A percentile compares a stretch with the other conserved stretches of the same genome.
Evolutionary conservation across 1,140 invertebrate genomes (phyloP).

Genomic region (Probaryconus sp.): DNA sequence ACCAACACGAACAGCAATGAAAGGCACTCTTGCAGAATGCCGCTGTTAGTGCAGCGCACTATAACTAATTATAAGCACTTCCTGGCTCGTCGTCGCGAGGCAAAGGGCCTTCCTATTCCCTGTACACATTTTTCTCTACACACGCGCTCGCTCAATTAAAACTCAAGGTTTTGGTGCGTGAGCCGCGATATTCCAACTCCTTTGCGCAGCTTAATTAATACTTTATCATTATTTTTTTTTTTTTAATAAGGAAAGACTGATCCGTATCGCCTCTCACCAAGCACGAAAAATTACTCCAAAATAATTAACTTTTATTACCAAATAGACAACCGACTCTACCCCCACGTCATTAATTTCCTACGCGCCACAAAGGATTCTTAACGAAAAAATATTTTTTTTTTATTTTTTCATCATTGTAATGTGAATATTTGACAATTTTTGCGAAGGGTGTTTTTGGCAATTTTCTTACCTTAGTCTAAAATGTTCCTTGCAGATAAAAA

Average conservation of each 20-base stretch:
- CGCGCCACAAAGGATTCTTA: too few species aligned
- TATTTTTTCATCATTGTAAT: not conserved
- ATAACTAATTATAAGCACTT: slow-evolving; percentile 76
- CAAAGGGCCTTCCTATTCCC: slow-evolving; percentile 59
- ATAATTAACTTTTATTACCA: slow-evolving; percentile 33
- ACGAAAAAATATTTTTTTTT: slow-evolving; percentile 3
- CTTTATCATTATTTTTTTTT: slow-evolving; percentile 50
- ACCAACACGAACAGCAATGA: slow-evolving; percentile 61
- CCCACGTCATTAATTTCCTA: slow-evolving; percentile 13
- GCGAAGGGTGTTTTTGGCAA: too few species aligned
- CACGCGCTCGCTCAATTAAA: slow-evolving; percentile 58
- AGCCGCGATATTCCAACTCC: slow-evolving; percentile 50
- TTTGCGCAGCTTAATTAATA: slow-evolving; percentile 58
- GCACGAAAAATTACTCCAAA: slow-evolving; percentile 43
- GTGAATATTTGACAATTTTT: too few species aligned
- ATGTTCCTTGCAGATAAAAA: too few species aligned
- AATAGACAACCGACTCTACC: slow-evolving; percentile 15
- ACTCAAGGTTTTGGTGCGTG: slow-evolving; percentile 60
- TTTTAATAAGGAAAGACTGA: slow-evolving; percentile 55
- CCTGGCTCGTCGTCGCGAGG: slow-evolving; percentile 57
- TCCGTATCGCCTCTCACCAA: slow-evolving; percentile 41
- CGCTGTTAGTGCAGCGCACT: slow-evolving; percentile 78
- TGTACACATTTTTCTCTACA: slow-evolving; percentile 56
- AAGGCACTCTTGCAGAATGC: slow-evolving; percentile 76
- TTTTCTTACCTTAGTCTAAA: too few species aligned